These are phyloP conservation scores for Julus scanicus DNA, from an alignment of 2,888 invertebrate species.

Conservation along the genomic window DNA sequence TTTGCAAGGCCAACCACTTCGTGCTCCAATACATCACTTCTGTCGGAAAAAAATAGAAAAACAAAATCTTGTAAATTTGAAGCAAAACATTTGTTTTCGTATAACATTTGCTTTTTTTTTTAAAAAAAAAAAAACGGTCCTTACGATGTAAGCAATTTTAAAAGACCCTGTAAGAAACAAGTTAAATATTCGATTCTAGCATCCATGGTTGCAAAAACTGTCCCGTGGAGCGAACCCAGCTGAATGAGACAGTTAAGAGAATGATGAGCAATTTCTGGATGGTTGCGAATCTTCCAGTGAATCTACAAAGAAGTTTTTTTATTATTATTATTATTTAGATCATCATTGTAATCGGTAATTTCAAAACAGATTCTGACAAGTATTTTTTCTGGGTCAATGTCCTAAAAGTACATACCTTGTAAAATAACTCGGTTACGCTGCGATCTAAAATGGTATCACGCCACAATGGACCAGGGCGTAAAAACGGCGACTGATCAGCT, in stretches of 20 bases:
- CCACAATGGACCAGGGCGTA: slow-evolving; percentile 78
- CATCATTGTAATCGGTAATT: neutral
- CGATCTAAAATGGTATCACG: slow-evolving; percentile 80
- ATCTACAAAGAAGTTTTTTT: slow-evolving; percentile 65
- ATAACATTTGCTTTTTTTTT: slow-evolving; percentile 46
- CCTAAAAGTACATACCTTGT: slow-evolving; percentile 69
- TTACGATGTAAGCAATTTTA: slow-evolving; percentile 73
- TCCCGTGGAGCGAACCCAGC: slow-evolving; percentile 77
- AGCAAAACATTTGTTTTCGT: neutral
- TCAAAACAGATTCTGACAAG: neutral
- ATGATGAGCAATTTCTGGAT: slow-evolving; percentile 75
- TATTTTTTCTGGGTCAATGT: too few relatives aligned
- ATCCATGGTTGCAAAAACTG: slow-evolving; percentile 69
- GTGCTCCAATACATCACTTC: slow-evolving; percentile 72
- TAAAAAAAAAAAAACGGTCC: slow-evolving; percentile 57
- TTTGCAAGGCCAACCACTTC: slow-evolving; percentile 78
- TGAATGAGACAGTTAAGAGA: slow-evolving; percentile 86
- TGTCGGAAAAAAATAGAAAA: slow-evolving; percentile 63
- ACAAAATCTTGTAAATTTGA: neutral
- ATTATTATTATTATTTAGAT: neutral
- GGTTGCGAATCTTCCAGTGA: slow-evolving; percentile 79
- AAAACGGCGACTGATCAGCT: slow-evolving; percentile 72
- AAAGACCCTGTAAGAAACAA: slow-evolving; percentile 72
- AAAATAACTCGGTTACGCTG: slow-evolving; percentile 80
- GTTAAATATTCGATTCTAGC: slow-evolving; percentile 71